Base-by-base conservation (phyloP, 2,113 vertebrate genomes). In the Lophochroa leadbeateri region DNA sequence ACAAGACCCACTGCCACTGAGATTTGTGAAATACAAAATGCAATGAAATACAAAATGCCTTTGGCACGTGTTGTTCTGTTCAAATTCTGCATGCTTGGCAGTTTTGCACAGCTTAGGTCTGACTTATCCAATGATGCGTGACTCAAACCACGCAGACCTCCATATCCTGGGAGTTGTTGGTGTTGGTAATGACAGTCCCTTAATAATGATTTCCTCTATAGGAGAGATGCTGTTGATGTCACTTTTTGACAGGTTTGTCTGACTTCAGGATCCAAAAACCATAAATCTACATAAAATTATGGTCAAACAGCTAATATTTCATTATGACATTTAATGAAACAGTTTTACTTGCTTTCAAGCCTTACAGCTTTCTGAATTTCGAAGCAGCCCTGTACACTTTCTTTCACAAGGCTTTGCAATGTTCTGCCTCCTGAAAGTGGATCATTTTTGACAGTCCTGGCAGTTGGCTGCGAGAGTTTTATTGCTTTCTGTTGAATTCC, bases 401-500 rank as follows among this genome's bases (percentile, higher is more conserved):
- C 37, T 89, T 95, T 93, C 72, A 90, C 79, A 82, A 41, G 53
- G 75, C 82, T 75, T 80, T 80, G 84, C 75, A 70, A 49, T 63
- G 82, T 96, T 95, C 41, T 52, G 72, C 92, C 90, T 95, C 94
- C 95, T 97, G 95, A 96, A 78, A 97, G 85, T 25, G 28, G 96
- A 96, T 97, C 93, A 57, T 41, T 98, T 97, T 44, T 96, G 97
- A 97, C 97, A 97, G 72, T 25, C 70, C 95, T 97, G 95, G 96
- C 95, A 87, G 82, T 97, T 88, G 93, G 65, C 95, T 95, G 92
- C 37, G 60, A 94, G 93, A 61, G 82, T 96, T 97, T 94, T 96
- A 94, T 71, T 97, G 96, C 95, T 91, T 92, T 97, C 97, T 96
- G 77, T 94, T 92, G 97, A 97, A 97, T 97, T 97, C 96, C 96